These are phyloP conservation scores for Paracyclopina nana DNA, from an alignment of 1,140 invertebrate genomes.

Conservation along the genomic window DNA sequence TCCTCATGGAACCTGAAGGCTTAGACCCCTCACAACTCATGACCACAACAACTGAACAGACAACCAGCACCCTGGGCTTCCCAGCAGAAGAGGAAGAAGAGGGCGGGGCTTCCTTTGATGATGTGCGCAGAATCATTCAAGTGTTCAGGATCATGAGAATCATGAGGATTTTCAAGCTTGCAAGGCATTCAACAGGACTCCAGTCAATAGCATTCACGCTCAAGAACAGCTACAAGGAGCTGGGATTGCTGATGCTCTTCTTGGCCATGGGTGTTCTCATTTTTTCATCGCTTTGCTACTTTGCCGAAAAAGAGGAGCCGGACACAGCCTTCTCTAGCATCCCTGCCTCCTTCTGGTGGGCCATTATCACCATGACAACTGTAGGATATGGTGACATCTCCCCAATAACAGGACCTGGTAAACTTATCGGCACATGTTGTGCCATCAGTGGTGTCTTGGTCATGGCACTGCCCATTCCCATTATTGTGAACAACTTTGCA, in stretches of 20 bases:
- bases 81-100: slow-evolving; percentile 17
- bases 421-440: slow-evolving; percentile 23
- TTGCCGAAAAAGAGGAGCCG: slow-evolving; percentile 37
- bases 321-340: slow-evolving; percentile 30
- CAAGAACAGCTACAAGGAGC: slow-evolving; percentile 36
- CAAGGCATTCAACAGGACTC: slow-evolving; percentile 37
- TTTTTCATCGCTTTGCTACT: slow-evolving; percentile 37
- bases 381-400: slow-evolving; percentile 30
- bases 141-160: slow-evolving; percentile 39
- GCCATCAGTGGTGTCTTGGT: slow-evolving; percentile 24
- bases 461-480: slow-evolving; percentile 28
- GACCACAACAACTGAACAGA: slow-evolving; percentile 2
- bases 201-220: slow-evolving; percentile 40
- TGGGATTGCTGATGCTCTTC: slow-evolving; percentile 38
- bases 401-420: slow-evolving; percentile 27
- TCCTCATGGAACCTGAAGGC: slow-evolving; percentile 29
- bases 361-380: slow-evolving; percentile 34
- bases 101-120: slow-evolving; percentile 26
- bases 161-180: slow-evolving; percentile 37
- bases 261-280: slow-evolving; percentile 37
- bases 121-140: slow-evolving; percentile 33
- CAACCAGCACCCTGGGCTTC: background rate
- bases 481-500: slow-evolving; percentile 27
- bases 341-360: slow-evolving; percentile 37
- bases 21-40: slow-evolving; percentile 14